Base-by-base conservation (phyloP, 2,888 invertebrate genomes). In the Nudaria mundana region DNA sequence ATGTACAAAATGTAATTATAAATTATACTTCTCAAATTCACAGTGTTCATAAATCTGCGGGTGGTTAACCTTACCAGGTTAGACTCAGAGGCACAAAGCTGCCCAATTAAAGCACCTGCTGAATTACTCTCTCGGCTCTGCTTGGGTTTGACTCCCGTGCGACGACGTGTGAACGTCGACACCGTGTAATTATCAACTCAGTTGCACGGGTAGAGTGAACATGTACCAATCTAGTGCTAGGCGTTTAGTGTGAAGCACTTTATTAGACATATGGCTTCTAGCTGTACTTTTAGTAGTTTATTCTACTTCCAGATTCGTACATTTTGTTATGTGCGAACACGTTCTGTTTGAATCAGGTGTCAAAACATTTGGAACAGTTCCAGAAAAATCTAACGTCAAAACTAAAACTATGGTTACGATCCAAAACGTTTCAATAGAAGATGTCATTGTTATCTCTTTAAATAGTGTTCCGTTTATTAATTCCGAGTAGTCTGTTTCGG, bases 101-200 rank as follows among this genome's bases (percentile, higher is more conserved):
- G 48, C 38, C 39, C 48, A 63, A 57, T 63, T 57, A 61, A 40
- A 11, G 40, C 26, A 24, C 46, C 36, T 39, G 33, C 48, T 38
- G 52, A 60, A 63, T 55, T 55, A 48, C 58, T 43, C 49, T 55
- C 55, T 57, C 49, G n/a, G n/a, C n/a, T 52, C 57, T 43, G 33
- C 25, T 36, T 28, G n/a, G 45, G 48, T 60, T 62, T 56, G 56
- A 62, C 50, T 59, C 59, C 49, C 42, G 44, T 14, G 48, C 51
- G 48, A 42, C 48, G 40, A 59, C 48, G 60, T 59, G 59, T 63
- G 60, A 52, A 56, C 51, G 42, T 45, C 63, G 45, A 43, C 49
- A 35, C 45, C 40, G 30, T 41, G 45, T 51, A 60, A 63, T 63
- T 63, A 60, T 48, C 24, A 46, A 55, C 59, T 60, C 23, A 11